phyloP scores from a whole-genome alignment of 2,888 invertebrate species.

The Plebejus argus region DNA sequence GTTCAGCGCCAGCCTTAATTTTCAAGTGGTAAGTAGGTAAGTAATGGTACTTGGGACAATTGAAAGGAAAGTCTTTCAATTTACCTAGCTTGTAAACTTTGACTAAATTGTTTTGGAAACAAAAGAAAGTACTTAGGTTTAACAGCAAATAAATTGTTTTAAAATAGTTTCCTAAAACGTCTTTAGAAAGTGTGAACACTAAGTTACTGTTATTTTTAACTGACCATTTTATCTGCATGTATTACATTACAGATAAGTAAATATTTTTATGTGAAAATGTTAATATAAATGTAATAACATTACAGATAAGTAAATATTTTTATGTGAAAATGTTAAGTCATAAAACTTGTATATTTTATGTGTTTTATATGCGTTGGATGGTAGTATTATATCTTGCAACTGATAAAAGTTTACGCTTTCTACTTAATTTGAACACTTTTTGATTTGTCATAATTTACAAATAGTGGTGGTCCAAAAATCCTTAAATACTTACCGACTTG shows the following conservation, averaged over 20 bases:
- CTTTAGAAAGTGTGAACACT: slow-evolving; percentile 18
- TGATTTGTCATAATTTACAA: no score
- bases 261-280: background rate
- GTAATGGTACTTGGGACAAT: background rate
- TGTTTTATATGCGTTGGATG: background rate
- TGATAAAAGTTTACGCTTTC: slow-evolving; percentile 4
- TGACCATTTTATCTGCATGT: slow-evolving; percentile 8
- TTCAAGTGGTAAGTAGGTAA: background rate
- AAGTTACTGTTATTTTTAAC: slow-evolving; percentile 7
- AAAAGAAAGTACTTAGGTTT: background rate
- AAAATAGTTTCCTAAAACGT: slow-evolving; percentile 1
- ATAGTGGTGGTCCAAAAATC: no score
- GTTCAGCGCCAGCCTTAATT: no score
- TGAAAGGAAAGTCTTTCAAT: background rate
- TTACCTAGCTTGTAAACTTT: background rate
- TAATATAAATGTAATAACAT: background rate
- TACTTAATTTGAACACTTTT: background rate
- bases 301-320: background rate
- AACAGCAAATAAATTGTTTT: slow-evolving; percentile 19
- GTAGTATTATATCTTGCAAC: background rate
- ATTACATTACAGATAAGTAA: background rate
- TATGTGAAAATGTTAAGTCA: background rate
- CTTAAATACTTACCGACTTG: no score
- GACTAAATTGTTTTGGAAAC: slow-evolving; percentile 19
- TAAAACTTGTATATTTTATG: background rate